Conservation (phyloP, 2,888 invertebrate species). For the Ectropis crepuscularia region DNA sequence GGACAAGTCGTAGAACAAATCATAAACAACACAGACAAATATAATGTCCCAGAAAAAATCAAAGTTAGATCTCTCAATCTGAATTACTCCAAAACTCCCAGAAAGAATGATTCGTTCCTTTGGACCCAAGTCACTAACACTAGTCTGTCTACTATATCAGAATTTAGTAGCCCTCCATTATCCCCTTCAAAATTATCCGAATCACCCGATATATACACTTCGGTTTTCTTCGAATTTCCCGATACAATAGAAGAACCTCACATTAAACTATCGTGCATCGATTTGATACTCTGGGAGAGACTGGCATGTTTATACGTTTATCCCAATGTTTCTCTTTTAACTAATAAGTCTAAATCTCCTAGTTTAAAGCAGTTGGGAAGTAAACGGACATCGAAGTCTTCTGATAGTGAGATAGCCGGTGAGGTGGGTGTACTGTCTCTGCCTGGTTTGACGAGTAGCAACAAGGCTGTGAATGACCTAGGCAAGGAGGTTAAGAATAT, state of each 20-base stretch:
- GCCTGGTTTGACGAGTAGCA: conserved; percentile 67
- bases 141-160: conserved; percentile 72
- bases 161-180: conserved; percentile 59
- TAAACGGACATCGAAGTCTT: conserved; percentile 55
- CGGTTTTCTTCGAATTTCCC: conserved; percentile 75
- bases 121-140: conserved; percentile 61
- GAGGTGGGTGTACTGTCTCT: conserved; percentile 72
- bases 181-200: conserved; percentile 53
- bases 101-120: conserved; percentile 69
- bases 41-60: conserved; percentile 63
- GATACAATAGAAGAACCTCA: conserved; percentile 54
- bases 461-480: conserved; percentile 64
- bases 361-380: conserved; percentile 52
- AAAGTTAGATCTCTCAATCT: conserved; percentile 55
- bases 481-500: conserved; percentile 69
- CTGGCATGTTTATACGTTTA: conserved; percentile 63
- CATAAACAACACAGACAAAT: conserved; percentile 60
- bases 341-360: conserved; percentile 58
- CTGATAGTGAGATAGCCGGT: conserved; percentile 55
- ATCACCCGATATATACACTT: conserved; percentile 71
- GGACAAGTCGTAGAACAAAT: conserved; percentile 69
- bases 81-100: conserved; percentile 48
- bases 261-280: conserved; percentile 64
- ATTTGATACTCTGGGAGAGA: conserved; percentile 77
- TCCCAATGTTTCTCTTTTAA: conserved; percentile 68